phyloP scores from a whole-genome alignment of 1,140 invertebrate genomes.

The Uloborus diversus region DNA sequence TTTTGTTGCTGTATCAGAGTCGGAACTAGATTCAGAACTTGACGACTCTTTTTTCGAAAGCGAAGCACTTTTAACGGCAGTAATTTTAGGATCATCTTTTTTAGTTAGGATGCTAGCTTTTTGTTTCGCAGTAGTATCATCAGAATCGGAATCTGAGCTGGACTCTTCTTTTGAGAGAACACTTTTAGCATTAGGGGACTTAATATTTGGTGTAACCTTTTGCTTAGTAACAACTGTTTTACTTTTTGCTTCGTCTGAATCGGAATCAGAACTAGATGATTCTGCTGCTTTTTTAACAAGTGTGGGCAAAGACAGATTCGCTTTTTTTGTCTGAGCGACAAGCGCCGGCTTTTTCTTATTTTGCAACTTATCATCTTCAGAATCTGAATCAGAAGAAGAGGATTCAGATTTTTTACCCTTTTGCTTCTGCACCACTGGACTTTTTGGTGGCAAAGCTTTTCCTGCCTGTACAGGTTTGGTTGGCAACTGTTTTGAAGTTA shows the following conservation, averaged over 20 bases:
- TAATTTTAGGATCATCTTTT: too few relatives aligned
- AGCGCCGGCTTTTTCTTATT: neutral
- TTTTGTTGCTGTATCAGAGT: too few relatives aligned
- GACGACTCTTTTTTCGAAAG: too few relatives aligned
- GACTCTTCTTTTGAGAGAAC: neutral
- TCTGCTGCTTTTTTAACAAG: neutral
- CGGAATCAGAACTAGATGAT: conserved; percentile 16
- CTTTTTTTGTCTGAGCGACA: neutral
- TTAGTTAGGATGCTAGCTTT: too few relatives aligned
- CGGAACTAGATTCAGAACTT: too few relatives aligned
- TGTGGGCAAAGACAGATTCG: neutral
- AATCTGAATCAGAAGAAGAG: neutral
- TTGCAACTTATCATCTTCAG: neutral
- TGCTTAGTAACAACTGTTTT: neutral
- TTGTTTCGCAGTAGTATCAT: neutral
- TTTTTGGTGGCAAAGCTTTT: neutral
- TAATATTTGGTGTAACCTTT: neutral
- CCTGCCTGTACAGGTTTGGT: neutral
- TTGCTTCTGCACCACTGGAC: neutral
- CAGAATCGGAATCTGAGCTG: neutral
- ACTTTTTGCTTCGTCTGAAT: conserved; percentile 7
- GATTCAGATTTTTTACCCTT: neutral
- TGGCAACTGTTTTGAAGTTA: too few relatives aligned
- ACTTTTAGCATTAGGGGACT: neutral
- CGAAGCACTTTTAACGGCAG: too few relatives aligned